phyloP scores from a whole-genome alignment of 1,140 invertebrate genomes.

The Drosophila lowei region DNA sequence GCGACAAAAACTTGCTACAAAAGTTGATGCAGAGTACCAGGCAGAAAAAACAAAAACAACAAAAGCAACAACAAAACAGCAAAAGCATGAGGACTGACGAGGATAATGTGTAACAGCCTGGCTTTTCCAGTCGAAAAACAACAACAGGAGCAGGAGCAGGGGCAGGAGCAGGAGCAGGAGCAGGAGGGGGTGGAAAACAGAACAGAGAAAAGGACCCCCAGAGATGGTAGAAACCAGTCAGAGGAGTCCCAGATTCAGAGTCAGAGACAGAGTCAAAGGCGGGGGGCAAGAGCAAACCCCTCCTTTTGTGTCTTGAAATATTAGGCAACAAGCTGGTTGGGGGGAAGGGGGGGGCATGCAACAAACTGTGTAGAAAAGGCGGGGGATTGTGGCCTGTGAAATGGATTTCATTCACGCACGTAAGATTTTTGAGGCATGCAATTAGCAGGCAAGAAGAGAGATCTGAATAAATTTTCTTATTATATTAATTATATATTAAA shows the following conservation, averaged over 20 bases:
- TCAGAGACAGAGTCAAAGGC: no score
- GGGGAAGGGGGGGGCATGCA: constrained; percentile 3
- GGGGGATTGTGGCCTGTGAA: no score
- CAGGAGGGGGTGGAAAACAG: not conserved
- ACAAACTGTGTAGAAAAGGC: not conserved
- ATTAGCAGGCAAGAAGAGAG: no score
- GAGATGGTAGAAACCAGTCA: no score
- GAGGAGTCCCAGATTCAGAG: no score
- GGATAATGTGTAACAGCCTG: constrained; percentile 34
- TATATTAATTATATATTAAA: no score
- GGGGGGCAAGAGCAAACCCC: constrained; percentile 36
- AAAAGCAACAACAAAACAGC: constrained; percentile 14
- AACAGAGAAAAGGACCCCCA: constrained; percentile 2
- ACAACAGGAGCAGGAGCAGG: not conserved
- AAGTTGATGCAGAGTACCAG: constrained; percentile 26
- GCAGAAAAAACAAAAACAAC: constrained; percentile 1
- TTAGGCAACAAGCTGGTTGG: constrained; percentile 57
- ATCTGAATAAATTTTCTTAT: no score
- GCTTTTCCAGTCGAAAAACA: constrained; percentile 28
- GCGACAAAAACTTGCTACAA: constrained; percentile 61
- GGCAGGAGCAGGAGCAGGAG: no score
- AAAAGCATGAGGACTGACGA: constrained; percentile 1
- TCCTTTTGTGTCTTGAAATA: constrained; percentile 54
- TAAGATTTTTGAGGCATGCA: no score
- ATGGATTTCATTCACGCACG: no score